phyloP scores from a whole-genome alignment of 2,888 invertebrate genomes.

The Drosophila putrida region DNA sequence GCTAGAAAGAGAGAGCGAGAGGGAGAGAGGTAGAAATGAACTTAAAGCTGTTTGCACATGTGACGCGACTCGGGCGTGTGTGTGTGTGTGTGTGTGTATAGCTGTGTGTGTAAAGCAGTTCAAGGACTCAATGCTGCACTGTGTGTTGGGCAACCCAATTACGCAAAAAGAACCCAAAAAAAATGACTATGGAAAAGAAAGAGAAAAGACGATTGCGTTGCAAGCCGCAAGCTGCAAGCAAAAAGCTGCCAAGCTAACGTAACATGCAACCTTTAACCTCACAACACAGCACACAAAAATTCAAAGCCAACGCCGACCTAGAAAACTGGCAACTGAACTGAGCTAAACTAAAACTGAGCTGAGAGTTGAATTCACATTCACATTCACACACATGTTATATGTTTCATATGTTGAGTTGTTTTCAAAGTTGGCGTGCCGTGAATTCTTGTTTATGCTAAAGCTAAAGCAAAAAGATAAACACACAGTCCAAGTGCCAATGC shows the following conservation, averaged over 20 bases:
- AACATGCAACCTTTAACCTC: conserved; percentile 67
- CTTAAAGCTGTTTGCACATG: conserved; percentile 51
- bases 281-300: conserved; percentile 23
- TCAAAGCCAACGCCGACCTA: conserved; percentile 61
- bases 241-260: conserved; percentile 29
- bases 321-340: conserved; percentile 52
- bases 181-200: conserved; percentile 7
- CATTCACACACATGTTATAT: conserved; percentile 12
- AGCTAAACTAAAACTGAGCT: conserved; percentile 11
- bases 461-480: conserved; percentile 63
- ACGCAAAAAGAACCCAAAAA: conserved; percentile 59
- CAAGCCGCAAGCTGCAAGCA: conserved; percentile 25
- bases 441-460: conserved; percentile 66
- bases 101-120: conserved; percentile 52
- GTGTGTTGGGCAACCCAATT: conserved; percentile 68
- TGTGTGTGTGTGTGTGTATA: conserved; percentile 17
- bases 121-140: conserved; percentile 51
- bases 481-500: conserved; percentile 71
- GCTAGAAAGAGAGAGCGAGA: background rate
- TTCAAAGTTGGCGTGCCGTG: conserved; percentile 73
- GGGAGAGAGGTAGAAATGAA: conserved; percentile 15
- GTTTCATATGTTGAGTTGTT: conserved; percentile 41
- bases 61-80: conserved; percentile 35
- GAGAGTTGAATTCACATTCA: conserved; percentile 6
- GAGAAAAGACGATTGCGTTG: conserved; percentile 11